Base-by-base conservation (phyloP, 2,888 invertebrate species). In the Pachycephus smyrnensis region DNA sequence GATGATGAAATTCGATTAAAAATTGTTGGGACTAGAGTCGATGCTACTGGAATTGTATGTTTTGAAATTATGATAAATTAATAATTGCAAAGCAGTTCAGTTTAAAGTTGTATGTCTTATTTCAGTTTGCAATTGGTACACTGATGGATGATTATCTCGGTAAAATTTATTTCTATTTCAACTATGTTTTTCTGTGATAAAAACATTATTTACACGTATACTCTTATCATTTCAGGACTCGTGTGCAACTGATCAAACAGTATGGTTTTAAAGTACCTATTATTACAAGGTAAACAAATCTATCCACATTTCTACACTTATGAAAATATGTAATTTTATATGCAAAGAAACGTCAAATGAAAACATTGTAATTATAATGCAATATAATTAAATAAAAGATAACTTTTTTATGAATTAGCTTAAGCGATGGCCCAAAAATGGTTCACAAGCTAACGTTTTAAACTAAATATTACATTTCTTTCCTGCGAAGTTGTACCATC, bases 71-170 rank as follows among this genome's bases (percentile, higher is more conserved):
- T 55, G 55, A 71, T 76, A 77, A 37, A 75, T 79, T 76, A 73
- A 68, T 74, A 33, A 75, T 69, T 78, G 37, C 31, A 55, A 55
- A 55, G 55, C 2, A 23, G 9, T 55, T 55, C 23, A 55, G 15
- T 55, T 55, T 55, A 55, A 23, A 55, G 2, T 23, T 23, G 9
- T 40, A 40, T 78, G 76, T 90, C 90, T 86, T 86, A 85, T 95
- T 95, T 89, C 93, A 98, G 97, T 99, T 99, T 94, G 99, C 99
- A 1, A 99, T 99, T 92, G 99, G 99, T 82, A 99, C 99, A 0
- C 93, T 99, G 76, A 99, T 99, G 99, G 99, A 99, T 89, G 99
- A 99, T 93, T 99, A 97, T 91, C 93, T 99, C 89, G 99, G 99
- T 87, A 92, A 95, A 55, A 23, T 55, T 89, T 95, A 94, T 81